Percentiles rank a stretch among this genome's conserved stretches.
Conservation (phyloP, 2,113 vertebrate genomes). For the Heloderma charlesbogerti region DNA sequence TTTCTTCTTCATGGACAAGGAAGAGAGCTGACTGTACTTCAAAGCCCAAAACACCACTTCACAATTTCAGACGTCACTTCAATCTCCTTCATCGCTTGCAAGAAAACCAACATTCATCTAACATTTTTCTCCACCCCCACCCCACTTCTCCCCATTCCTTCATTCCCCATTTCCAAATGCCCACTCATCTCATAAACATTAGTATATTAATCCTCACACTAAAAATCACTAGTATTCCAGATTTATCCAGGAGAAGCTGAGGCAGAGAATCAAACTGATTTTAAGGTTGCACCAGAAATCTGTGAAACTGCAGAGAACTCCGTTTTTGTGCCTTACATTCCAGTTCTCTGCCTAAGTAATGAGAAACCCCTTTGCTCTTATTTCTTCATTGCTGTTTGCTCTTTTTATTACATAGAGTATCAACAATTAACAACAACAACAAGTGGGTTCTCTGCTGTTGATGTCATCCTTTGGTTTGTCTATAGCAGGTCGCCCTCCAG, state of each 20-base stretch:
- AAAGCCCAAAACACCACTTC: constrained; percentile 36
- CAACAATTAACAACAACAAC: background rate
- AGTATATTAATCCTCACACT: background rate
- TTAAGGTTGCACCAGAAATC: background rate
- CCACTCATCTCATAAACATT: background rate
- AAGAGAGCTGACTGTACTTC: constrained; percentile 36
- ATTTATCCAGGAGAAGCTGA: background rate
- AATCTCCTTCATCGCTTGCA: constrained; percentile 30
- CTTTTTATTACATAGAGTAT: background rate
- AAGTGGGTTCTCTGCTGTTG: background rate
- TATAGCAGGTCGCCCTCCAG: background rate
- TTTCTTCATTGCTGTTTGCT: background rate
- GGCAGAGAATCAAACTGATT: background rate
- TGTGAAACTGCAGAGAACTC: background rate
- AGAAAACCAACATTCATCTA: background rate
- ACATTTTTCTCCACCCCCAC: background rate
- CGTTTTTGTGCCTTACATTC: background rate
- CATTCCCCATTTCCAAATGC: background rate
- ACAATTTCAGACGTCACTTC: constrained; percentile 39
- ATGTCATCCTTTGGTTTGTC: background rate
- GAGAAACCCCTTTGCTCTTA: background rate
- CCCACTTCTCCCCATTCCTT: background rate
- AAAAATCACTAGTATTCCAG: background rate
- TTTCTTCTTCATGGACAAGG: constrained; percentile 46
- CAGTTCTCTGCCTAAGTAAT: background rate